Conservation (phyloP, 2,113 vertebrate genomes). For the Tringa solitaria region DNA sequence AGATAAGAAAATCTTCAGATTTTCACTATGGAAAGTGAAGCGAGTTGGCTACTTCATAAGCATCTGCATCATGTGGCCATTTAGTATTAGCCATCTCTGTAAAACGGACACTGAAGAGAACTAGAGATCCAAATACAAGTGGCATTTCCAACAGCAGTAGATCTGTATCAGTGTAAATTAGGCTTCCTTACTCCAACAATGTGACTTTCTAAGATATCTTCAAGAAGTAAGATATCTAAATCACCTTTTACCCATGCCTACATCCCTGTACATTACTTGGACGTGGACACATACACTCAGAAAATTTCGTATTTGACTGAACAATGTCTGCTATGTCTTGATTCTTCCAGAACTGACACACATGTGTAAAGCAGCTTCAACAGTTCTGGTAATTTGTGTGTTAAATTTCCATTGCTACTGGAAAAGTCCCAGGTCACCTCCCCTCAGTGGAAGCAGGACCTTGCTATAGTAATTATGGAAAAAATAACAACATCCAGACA, state of each 20-base stretch:
- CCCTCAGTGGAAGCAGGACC: not conserved
- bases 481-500: slow-evolving; percentile 57
- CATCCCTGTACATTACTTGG: not conserved
- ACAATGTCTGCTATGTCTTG: not conserved
- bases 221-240: not conserved
- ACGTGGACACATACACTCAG: not conserved
- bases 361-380: not conserved
- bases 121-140: not conserved
- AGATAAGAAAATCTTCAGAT: not conserved
- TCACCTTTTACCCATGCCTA: not conserved
- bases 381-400: not conserved
- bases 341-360: not conserved
- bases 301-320: not conserved
- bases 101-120: not conserved
- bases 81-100: not conserved
- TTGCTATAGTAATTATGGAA: slow-evolving; percentile 56
- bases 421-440: slow-evolving; percentile 32
- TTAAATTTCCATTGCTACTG: slow-evolving; percentile 45
- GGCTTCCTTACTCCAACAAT: not conserved
- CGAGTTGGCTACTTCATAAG: not conserved
- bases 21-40: not conserved
- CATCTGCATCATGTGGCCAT: not conserved
- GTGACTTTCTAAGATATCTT: not conserved
- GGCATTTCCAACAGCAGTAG: not conserved
- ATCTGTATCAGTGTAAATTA: not conserved